Conservation (phyloP, 2,113 vertebrate species). For the Leptobrachium leishanense region DNA sequence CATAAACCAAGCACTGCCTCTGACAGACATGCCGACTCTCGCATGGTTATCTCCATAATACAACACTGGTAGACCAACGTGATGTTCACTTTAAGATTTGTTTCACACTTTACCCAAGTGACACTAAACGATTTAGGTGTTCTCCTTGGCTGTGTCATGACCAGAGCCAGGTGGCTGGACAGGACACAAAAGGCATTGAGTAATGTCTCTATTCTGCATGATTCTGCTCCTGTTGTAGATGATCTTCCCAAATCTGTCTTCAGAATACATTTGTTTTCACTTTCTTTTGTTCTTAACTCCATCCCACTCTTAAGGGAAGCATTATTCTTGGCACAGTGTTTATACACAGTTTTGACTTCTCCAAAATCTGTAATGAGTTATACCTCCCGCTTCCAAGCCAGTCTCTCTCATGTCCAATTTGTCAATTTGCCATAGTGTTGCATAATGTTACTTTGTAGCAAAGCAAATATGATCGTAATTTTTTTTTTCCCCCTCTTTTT, state of each 20-base stretch:
- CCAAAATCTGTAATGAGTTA: neutral
- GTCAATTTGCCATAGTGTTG: neutral
- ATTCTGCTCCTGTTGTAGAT: neutral
- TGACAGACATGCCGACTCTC: too few species aligned
- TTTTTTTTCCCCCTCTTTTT: too few species aligned
- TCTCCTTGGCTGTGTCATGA: too few species aligned
- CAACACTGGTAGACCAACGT: too few species aligned
- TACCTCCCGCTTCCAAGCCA: neutral
- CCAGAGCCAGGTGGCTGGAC: too few species aligned
- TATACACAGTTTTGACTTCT: neutral
- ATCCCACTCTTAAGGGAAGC: neutral
- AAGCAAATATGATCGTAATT: neutral
- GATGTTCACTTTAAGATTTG: too few species aligned
- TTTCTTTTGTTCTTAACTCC: neutral
- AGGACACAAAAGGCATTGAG: too few species aligned
- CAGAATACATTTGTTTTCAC: neutral
- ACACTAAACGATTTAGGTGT: too few species aligned
- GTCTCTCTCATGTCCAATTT: neutral
- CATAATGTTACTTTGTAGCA: neutral
- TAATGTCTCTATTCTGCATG: neutral
- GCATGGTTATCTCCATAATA: too few species aligned
- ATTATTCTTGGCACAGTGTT: conserved; percentile 1
- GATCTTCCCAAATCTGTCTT: neutral
- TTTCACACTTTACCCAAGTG: too few species aligned
- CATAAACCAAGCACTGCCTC: too few species aligned